Evolutionary conservation across 1,140 invertebrate species (phyloP), one percentile per base, ranked within the genome.

Genomic region (Caerostris darwini): DNA sequence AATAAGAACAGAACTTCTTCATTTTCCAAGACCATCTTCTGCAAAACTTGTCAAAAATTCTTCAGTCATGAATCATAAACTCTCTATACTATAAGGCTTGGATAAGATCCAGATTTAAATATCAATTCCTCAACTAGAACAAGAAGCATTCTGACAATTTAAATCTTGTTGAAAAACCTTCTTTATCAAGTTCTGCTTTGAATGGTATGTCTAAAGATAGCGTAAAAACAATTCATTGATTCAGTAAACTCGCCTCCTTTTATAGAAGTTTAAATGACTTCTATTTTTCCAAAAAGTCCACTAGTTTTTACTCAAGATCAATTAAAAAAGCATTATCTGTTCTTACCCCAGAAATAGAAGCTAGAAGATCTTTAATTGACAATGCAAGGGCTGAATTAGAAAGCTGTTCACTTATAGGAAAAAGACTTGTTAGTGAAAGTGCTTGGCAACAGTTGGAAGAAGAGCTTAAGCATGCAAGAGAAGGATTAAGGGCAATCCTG

Each of bases 401-500:
- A 50, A 95, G 95, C 61, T 95, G 95, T 67, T 95, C 95, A 7
- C 83, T 95, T 10, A 95, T 95, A 19, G 96, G 96, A 4, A 95
- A 96, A 90, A 92, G 96, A 90, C 90, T 96, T 12, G 96, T 96
- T 87, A 96, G 96, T 95, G 96, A 96, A 94, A 96, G 95, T 81
- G 96, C 96, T 95, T 96, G 96, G 96, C 95, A 95, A 57, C 95
- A 96, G 34, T 94, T 96, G 71, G 96, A 96, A 94, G 95, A 96
- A 94, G 96, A 96, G 95, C 2, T 34, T 1, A 34, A 34, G 34
- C 94, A 94, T 94, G 95, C 96, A 3, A 94, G 96, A 82, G 96
- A 96, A 82, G 96, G 96, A 93, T 95, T 96, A n/a, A 19, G 95
- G 96, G 17, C 95, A 96, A 34, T 96, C 96, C 0, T 97, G 97